A percentile compares a stretch with the other conserved stretches of the same genome.
Conservation (phyloP, 2,888 invertebrate species). For the Sycophila texana region DNA sequence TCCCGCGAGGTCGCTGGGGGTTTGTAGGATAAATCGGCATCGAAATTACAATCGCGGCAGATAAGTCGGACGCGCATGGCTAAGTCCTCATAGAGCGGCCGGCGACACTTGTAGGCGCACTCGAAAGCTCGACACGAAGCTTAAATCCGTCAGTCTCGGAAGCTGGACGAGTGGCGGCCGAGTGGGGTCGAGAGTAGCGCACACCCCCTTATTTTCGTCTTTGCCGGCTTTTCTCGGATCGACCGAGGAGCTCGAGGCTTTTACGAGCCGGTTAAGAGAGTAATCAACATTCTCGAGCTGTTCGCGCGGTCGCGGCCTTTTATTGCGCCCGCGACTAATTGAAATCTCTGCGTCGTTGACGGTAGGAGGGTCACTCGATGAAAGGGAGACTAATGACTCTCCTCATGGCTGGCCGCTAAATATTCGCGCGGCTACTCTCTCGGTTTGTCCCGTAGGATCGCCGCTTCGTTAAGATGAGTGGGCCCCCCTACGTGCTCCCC, state of each 20-base stretch:
- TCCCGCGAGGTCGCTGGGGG: not conserved
- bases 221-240: conserved; percentile 25
- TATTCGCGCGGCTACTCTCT: too few relatives aligned
- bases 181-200: too few relatives aligned
- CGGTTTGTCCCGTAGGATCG: too few relatives aligned
- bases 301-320: conserved; percentile 39
- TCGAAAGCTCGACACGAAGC: conserved; percentile 5
- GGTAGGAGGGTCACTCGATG: too few relatives aligned
- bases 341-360: conserved; percentile 32
- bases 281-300: conserved; percentile 50
- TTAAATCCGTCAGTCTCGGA: not conserved
- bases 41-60: not conserved
- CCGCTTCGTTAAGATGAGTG: conserved; percentile 64
- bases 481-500: conserved; percentile 57
- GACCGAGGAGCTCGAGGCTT: conserved; percentile 33
- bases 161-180: conserved; percentile 5
- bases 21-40: not conserved
- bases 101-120: not conserved
- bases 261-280: conserved; percentile 55
- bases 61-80: not conserved
- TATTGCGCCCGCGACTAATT: conserved; percentile 45
- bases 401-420: too few relatives aligned
- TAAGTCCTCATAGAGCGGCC: not conserved
- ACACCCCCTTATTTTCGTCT: not conserved
- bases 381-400: too few relatives aligned